These are phyloP conservation scores for Ips nitidus DNA, from an alignment of 1,140 invertebrate species.

Conservation along the genomic window DNA sequence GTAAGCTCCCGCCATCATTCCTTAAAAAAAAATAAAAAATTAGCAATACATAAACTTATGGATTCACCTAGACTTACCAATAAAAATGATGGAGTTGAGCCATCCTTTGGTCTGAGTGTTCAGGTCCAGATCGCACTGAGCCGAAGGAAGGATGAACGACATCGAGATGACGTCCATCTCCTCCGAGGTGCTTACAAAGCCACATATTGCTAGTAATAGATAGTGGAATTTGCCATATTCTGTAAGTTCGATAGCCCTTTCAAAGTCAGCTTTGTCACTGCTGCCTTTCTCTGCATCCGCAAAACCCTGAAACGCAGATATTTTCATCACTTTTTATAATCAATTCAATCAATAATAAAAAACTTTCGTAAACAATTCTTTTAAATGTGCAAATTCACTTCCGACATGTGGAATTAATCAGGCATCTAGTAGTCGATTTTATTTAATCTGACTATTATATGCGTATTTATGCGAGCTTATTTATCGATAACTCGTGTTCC, in stretches of 20 bases:
- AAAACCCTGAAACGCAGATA: slow-evolving; percentile 19
- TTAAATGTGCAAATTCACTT: too few species aligned
- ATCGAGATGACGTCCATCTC: slow-evolving; percentile 95
- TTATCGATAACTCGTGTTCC: too few species aligned
- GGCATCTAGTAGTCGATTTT: too few species aligned
- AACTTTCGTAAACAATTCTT: too few species aligned
- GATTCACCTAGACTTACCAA: slow-evolving; percentile 52
- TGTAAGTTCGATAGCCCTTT: slow-evolving; percentile 77
- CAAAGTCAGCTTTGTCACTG: slow-evolving; percentile 75
- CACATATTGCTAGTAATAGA: slow-evolving; percentile 82
- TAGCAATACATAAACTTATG: neutral
- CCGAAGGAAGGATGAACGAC: slow-evolving; percentile 91
- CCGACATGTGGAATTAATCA: too few species aligned
- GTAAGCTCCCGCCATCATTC: slow-evolving; percentile 93
- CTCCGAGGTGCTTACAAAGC: slow-evolving; percentile 91
- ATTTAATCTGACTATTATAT: too few species aligned
- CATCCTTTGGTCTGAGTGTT: slow-evolving; percentile 84
- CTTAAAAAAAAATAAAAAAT: slow-evolving; percentile 20
- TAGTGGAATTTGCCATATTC: slow-evolving; percentile 94
- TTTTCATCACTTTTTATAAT: slow-evolving; percentile 1
- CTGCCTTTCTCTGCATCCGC: slow-evolving; percentile 55
- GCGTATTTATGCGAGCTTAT: too few species aligned
- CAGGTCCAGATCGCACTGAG: slow-evolving; percentile 87
- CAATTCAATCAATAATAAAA: neutral
- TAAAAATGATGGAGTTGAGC: slow-evolving; percentile 83